These are phyloP conservation scores for Phenganax stokvisi DNA, from an alignment of 92 coral and sea anemone genomes.

Conservation along the genomic window DNA sequence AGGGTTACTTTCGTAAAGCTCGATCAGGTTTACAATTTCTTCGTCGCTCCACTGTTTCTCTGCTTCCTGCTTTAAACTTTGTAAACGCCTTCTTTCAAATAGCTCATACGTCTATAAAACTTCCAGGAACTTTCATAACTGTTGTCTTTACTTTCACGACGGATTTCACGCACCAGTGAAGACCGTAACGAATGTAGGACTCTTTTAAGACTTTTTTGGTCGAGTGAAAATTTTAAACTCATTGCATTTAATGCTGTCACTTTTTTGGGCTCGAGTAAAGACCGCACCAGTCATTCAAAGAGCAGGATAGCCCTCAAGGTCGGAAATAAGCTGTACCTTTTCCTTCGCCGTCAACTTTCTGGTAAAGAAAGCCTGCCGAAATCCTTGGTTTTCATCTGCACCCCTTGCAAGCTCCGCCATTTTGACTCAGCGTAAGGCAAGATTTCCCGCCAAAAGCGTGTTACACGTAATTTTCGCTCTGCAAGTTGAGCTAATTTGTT, in stretches of 20 bases:
- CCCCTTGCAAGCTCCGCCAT: constrained; percentile 31
- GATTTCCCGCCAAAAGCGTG: constrained; percentile 30
- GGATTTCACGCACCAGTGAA: constrained; percentile 38
- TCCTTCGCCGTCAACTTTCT: constrained; percentile 31
- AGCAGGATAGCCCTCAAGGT: constrained; percentile 23
- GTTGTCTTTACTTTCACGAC: constrained; percentile 23
- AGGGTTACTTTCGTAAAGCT: neutral
- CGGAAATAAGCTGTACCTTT: constrained; percentile 36
- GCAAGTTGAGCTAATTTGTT: constrained; percentile 32
- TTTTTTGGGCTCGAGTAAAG: constrained; percentile 36
- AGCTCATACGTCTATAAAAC: constrained; percentile 40
- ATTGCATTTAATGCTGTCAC: constrained; percentile 30
- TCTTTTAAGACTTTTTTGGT: constrained; percentile 35
- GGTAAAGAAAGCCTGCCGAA: constrained; percentile 26
- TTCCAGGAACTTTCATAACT: constrained; percentile 44
- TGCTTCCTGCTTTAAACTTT: constrained; percentile 34
- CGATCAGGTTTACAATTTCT: neutral
- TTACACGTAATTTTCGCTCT: constrained; percentile 22
- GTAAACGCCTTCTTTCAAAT: constrained; percentile 39
- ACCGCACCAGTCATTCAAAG: constrained; percentile 31
- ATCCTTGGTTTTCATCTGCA: constrained; percentile 32
- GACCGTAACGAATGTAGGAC: constrained; percentile 44
- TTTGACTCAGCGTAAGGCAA: constrained; percentile 27
- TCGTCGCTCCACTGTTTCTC: constrained; percentile 14
- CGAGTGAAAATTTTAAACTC: constrained; percentile 30